Evolutionary conservation across 2,797 vertebrate species (phyloP), one percentile per base, ranked within the genome.

Genomic region (Streptopelia turtur): DNA sequence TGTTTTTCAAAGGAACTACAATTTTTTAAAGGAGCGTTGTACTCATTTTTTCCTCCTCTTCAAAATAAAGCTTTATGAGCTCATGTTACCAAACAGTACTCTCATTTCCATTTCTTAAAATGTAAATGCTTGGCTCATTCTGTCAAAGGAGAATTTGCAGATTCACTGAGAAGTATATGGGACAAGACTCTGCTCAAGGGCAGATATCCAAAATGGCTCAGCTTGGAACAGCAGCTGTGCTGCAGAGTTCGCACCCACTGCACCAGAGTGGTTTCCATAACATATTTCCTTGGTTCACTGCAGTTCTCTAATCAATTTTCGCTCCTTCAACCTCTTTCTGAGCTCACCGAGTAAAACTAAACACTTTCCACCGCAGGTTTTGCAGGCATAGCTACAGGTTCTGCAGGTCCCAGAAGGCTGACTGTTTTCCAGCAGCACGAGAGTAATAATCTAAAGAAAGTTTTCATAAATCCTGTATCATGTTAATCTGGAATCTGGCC

Each of bases 381-480:
- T 80, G 61, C n/a, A 53, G 61, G 69, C 15, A 43, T 10, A 87
- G 25, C 43, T 45, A 66, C 24, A 74, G 16, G 66, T 65, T 43
- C 74, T 72, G 10, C 78, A 83, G 61, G 55, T 55, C 77, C 41
- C 14, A 22, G 39, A 17, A 35, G 12, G 21, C 0, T 33, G 16
- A 30, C 52, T 59, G 28, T 20, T 74, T 77, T 35, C 57, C 56
- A 89, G 49, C 20, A 82, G 49, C 16, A 30, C 9, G 5, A 59
- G 9, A 52, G 35, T 21, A 37, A 84, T 28, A 39, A 33, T 15
- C n/a, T 33, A 27, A 49, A 21, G 24, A 11, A 68, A 87, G 37
- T 21, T 57, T 64, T 78, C 20, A 13, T 23, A 50, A 1, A 2
- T 17, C 17, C 16, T 47, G 22, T 3, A 43, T 0, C 0, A 14